Evolutionary conservation across 2,113 vertebrate genomes (phyloP), one percentile per base, ranked within the genome.

Genomic region (Caranx ignobilis): DNA sequence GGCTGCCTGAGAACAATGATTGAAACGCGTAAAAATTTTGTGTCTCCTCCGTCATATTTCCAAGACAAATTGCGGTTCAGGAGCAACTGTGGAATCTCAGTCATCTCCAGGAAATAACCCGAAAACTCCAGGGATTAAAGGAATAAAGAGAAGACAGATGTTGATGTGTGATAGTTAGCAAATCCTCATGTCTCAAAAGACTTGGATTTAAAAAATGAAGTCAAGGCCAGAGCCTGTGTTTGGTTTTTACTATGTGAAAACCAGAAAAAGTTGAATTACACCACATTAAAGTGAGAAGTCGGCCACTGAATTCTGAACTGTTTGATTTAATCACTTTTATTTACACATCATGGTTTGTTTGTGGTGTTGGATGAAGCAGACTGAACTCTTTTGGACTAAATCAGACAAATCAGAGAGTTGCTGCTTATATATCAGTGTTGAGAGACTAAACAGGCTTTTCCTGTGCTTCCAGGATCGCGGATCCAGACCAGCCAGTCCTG

Each of bases 401-500:
- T 48, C 47, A 48, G 47, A 48, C 16, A 62, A 26, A 43, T 76
- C 16, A 32, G 18, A 48, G 16, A 48, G 47, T 13, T 13, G 2
- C 45, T 69, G 57, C 79, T 34, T 65, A 56, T 19, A n/a, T 64
- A 65, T n/a, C 43, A 32, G 35, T 5, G 2, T 43, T 34, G 37
- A 60, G 11, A 45, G 18, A 63, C 52, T 72, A 37, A 87, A 68
- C 3, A 0, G 79, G 50, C 19, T 47, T 62, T 66, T 61, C 48
- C 32, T 73, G 13, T 67, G 16, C 37, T 74, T 6, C 7, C 56
- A 99, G 98, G 96, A 96, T 98, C 65, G 97, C 97, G 0, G 97
- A 99, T 87, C 98, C 98, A 21, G 98, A 99, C 92, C 97, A 99
- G 89, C 98, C 98, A 10, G 98, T 99, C 32, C 92, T 99, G 61